Conservation (phyloP, 2,888 invertebrate genomes). For the Drosophila seclusa region DNA sequence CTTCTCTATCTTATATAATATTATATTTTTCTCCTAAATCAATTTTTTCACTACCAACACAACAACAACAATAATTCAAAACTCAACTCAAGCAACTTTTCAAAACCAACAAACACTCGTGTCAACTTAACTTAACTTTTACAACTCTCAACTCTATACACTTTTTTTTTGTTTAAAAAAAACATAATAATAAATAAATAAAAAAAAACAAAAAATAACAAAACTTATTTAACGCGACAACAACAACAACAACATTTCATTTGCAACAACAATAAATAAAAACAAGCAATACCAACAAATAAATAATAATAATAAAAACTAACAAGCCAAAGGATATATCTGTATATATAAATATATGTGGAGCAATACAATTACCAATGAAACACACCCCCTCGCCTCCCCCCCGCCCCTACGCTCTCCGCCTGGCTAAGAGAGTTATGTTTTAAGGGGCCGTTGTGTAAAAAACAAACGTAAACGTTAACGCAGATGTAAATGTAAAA, state of each 20-base stretch:
- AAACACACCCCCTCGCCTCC: constrained; percentile 19
- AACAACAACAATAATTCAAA: constrained; percentile 74
- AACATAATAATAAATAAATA: constrained; percentile 41
- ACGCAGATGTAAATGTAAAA: constrained; percentile 79
- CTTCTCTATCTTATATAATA: constrained; percentile 85
- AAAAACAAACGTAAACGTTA: constrained; percentile 71
- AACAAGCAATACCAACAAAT: constrained; percentile 16
- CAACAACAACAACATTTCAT: constrained; percentile 42
- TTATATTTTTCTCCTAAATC: constrained; percentile 83
- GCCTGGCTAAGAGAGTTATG: constrained; percentile 62
- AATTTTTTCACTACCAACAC: constrained; percentile 82
- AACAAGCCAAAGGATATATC: constrained; percentile 40
- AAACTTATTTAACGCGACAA: constrained; percentile 36
- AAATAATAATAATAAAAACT: constrained; percentile 22
- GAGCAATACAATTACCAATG: constrained; percentile 58
- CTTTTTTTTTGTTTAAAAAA: constrained; percentile 67
- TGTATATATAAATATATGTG: constrained; percentile 26
- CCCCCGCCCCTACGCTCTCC: constrained; percentile 40
- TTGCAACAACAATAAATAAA: constrained; percentile 22
- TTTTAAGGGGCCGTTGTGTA: constrained; percentile 72
- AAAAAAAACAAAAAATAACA: constrained; percentile 44
- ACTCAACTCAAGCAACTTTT: constrained; percentile 69
- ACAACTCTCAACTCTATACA: constrained; percentile 71
- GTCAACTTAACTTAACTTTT: constrained; percentile 78
- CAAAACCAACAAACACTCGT: constrained; percentile 64